Evolutionary conservation across 1,140 invertebrate species (phyloP), one percentile per base, ranked within the genome.

Genomic region (Dendroctonus valens): DNA sequence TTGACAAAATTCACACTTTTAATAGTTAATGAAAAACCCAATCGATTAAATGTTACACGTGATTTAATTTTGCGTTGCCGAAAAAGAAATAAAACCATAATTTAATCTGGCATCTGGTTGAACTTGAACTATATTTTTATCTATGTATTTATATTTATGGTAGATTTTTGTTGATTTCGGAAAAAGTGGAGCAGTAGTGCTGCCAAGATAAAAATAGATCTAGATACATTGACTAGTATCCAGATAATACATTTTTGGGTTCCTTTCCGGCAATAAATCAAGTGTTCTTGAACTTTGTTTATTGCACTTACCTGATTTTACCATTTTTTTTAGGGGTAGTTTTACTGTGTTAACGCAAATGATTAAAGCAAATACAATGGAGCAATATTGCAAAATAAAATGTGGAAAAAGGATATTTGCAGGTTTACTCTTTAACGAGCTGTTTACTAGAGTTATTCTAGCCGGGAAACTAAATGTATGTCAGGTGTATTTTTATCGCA

Each of bases 191-290:
- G 26, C 26, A 26, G 26, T 26, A 26, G 26, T 38, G 40, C 41
- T 44, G 38, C 38, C 55, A 15, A 58, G 12, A 58, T 58, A 58
- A 44, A 58, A 58, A 58, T 58, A 58, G 55, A 58, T 44, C 42
- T 58, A 58, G 55, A 58, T 58, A 58, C 53, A 39, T 5, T 26
- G 55, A 15, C 41, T n/a, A n/a, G n/a, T 44, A 40, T 55, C 26
- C 41, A 12, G 42, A 46, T 46, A 46, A 9, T 46, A 46, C 8
- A 12, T 46, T 46, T 46, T 46, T 26, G 50, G 14, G 50, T 52
- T 52, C 50, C 50, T 26, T 26, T 26, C 26, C 26, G 26, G 26
- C 26, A 26, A 26, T 26, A 26, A 26, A 26, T 26, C 26, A 26
- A 26, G 26, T 26, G 26, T 26, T 26, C 26, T 2, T n/a, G n/a